Evolutionary conservation across 2,888 invertebrate species (phyloP), one percentile per base, ranked within the genome.

Genomic region (Nemapogon koenigi): DNA sequence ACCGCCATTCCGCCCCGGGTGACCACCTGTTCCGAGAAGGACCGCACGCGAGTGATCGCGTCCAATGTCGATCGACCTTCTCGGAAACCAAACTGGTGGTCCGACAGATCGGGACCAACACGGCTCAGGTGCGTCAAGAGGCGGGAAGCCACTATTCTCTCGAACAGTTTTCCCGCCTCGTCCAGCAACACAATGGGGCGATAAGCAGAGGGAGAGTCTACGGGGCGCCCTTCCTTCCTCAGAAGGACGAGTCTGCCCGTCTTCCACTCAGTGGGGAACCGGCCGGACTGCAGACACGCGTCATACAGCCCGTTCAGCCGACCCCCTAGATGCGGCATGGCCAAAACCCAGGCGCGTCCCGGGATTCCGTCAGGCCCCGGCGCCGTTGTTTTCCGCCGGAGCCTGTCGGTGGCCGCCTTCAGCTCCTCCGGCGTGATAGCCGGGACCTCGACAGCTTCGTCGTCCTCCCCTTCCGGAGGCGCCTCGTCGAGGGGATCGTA

Each of bases 1-100:
- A 51, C 6, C 3, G 42, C 36, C n/a, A 42, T 43, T 10, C 39
- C 44, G 1, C 47, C 47, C 14, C 10, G 30, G 8, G 27, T 16
- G 3, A 36, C 16, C 16, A 27, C 26, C 26, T 36, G 10, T 7
- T 36, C 16, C 19, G 13, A 16, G 7, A 19, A 22, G 2, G 2
- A 3, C 16, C 13, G 11, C 26, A 36, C 36, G 16, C 15, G 15
- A 10, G 11, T 6, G 16, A 36, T 36, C 15, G 36, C 36, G 3
- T 36, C 26, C 2, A 36, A 11, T 16, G 27, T 35, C 6, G 35
- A 35, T 8, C 26, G 35, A n/a, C 26, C 16, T 3, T 13, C 3
- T 10, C 35, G 35, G 26, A 35, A 35, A 3, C 35, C 35, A 16
- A 25, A 35, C 26, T 35, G 35, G 25, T 11, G 8, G 7, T 35